Evolutionary conservation across 2,113 vertebrate genomes (phyloP).

Genomic region (Channa maculata): DNA sequence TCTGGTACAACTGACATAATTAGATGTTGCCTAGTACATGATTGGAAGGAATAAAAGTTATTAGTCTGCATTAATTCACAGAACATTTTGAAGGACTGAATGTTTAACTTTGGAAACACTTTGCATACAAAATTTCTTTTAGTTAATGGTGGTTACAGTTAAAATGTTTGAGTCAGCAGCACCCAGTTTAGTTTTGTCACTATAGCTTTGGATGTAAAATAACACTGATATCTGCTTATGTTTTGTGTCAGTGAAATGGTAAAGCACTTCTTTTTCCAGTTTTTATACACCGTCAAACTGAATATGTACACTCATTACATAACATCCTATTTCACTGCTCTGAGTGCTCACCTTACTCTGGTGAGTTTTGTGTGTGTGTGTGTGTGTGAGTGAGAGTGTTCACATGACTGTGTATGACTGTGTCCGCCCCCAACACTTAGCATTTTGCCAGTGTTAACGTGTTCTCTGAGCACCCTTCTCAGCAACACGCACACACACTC

Average conservation of each 20-base stretch:
- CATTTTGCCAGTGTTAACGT: constrained; percentile 52
- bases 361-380: constrained; percentile 14
- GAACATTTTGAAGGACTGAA: too few species aligned
- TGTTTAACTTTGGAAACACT: too few species aligned
- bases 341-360: constrained; percentile 49
- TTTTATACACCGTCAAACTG: constrained; percentile 7
- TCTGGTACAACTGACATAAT: too few species aligned
- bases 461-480: constrained; percentile 55
- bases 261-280: not conserved
- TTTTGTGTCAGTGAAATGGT: not conserved
- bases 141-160: too few species aligned
- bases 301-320: constrained; percentile 51
- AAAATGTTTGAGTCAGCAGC: not conserved
- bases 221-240: not conserved
- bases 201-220: not conserved
- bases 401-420: constrained; percentile 25
- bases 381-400: constrained; percentile 8
- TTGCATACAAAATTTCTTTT: too few species aligned
- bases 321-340: constrained; percentile 55
- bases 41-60: too few species aligned
- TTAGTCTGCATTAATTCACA: too few species aligned
- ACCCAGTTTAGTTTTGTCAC: not conserved
- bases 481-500: constrained; percentile 33
- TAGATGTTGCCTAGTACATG: too few species aligned
- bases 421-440: constrained; percentile 72